These are phyloP conservation scores for Sturnus vulgaris DNA, from an alignment of 2,113 vertebrate genomes.

Conservation along the genomic window DNA sequence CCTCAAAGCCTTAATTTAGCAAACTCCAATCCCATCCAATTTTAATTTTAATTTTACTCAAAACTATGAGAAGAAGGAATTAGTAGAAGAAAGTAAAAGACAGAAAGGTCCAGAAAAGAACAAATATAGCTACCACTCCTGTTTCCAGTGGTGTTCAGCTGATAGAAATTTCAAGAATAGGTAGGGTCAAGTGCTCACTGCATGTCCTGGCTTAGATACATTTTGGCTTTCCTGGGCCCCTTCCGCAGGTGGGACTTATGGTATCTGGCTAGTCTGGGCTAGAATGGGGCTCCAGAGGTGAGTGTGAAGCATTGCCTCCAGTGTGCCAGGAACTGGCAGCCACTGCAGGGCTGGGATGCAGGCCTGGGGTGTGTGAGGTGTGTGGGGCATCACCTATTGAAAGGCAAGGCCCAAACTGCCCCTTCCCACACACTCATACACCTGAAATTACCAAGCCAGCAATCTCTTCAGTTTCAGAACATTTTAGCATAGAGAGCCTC, in stretches of 20 bases:
- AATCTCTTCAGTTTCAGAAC: not conserved
- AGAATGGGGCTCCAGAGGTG: not conserved
- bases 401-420: rapidly evolving
- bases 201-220: not conserved
- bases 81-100: not conserved
- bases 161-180: not conserved
- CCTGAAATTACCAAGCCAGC: not conserved
- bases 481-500: not conserved
- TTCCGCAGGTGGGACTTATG: not conserved
- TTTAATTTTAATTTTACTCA: not conserved
- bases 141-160: rapidly evolving
- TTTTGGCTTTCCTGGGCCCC: not conserved
- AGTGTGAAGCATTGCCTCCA: not conserved
- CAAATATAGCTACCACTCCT: not conserved
- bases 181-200: not conserved
- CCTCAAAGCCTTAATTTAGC: not conserved
- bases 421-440: rapidly evolving
- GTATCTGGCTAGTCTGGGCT: not conserved
- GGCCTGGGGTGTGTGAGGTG: not conserved
- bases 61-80: not conserved
- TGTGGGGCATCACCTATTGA: rapidly evolving
- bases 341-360: not conserved
- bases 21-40: not conserved
- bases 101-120: not conserved
- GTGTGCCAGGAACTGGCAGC: not conserved